phyloP scores from a whole-genome alignment of 2,888 invertebrate species.

The Plusia festucae region DNA sequence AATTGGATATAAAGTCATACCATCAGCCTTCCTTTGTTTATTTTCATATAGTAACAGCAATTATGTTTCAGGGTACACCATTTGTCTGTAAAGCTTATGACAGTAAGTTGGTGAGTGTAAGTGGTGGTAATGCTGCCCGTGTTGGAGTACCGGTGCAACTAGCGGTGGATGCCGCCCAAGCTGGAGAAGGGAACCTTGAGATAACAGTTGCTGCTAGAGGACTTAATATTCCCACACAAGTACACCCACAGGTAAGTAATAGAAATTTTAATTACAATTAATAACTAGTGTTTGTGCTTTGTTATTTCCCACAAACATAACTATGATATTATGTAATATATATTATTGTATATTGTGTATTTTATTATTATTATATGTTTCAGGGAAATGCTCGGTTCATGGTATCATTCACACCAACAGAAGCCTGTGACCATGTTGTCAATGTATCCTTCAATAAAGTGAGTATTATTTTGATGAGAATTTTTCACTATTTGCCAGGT shows the following conservation, averaged over 20 bases:
- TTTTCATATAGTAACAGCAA: not conserved
- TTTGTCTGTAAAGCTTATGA: constrained; percentile 98
- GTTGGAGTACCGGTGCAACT: constrained; percentile 98
- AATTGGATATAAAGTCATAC: not conserved
- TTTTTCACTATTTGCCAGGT: no score
- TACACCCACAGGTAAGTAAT: constrained; percentile 95
- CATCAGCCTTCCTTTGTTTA: not conserved
- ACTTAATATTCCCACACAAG: constrained; percentile 98
- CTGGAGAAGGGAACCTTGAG: constrained; percentile 99
- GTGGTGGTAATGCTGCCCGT: constrained; percentile 92
- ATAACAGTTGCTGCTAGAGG: constrained; percentile 98
- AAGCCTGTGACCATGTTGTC: constrained; percentile 97
- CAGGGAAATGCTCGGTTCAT: constrained; percentile 93
- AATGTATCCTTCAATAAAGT: constrained; percentile 99
- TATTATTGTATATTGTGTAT: not conserved
- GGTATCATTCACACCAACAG: constrained; percentile 98
- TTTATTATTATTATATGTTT: constrained; percentile 48
- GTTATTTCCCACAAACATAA: no score
- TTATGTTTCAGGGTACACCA: constrained; percentile 92
- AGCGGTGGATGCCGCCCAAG: constrained; percentile 98
- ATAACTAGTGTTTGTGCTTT: no score
- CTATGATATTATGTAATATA: not conserved
- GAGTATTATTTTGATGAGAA: constrained; percentile 67
- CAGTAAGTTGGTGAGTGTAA: constrained; percentile 95
- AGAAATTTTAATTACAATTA: no score